phyloP scores from a whole-genome alignment of 92 coral and sea anemone genomes.

The Muricea muricata region DNA sequence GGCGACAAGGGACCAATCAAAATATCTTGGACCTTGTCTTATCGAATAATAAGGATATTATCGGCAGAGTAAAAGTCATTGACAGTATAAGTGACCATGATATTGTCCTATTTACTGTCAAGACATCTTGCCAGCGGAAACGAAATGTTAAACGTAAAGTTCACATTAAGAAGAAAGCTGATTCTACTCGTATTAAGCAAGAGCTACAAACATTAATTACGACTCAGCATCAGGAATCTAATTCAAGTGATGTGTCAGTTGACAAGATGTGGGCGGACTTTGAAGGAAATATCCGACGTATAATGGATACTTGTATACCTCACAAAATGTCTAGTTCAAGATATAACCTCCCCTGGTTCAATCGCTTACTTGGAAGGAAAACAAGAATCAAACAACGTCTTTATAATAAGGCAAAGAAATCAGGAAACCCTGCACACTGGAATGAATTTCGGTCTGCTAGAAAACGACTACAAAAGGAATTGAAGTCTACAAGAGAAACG shows the following conservation, averaged over 20 bases:
- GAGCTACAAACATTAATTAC: constrained; percentile 31
- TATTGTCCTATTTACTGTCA: constrained; percentile 60
- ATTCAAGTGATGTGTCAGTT: constrained; percentile 33
- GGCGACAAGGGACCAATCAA: constrained; percentile 60
- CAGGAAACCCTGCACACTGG: constrained; percentile 55
- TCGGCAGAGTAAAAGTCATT: constrained; percentile 47
- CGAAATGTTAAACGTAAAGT: constrained; percentile 60
- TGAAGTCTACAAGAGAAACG: constrained; percentile 40
- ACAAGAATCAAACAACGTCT: constrained; percentile 57
- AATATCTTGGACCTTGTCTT: constrained; percentile 66
- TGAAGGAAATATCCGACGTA: constrained; percentile 42
- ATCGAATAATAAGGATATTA: constrained; percentile 60
- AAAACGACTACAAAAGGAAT: constrained; percentile 47
- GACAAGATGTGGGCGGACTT: constrained; percentile 68
- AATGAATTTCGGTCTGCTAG: constrained; percentile 47
- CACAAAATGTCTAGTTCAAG: constrained; percentile 68
- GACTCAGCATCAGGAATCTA: background rate
- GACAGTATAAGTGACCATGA: constrained; percentile 76
- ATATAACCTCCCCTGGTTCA: constrained; percentile 67
- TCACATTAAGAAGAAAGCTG: constrained; percentile 62
- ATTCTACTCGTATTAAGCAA: constrained; percentile 35
- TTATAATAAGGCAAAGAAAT: constrained; percentile 62
- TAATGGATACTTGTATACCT: constrained; percentile 69
- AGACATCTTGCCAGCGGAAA: constrained; percentile 50
- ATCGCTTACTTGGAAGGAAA: constrained; percentile 58